These are phyloP conservation scores for Stenoptilia bipunctidactyla DNA, from an alignment of 2,888 invertebrate genomes.

Conservation along the genomic window DNA sequence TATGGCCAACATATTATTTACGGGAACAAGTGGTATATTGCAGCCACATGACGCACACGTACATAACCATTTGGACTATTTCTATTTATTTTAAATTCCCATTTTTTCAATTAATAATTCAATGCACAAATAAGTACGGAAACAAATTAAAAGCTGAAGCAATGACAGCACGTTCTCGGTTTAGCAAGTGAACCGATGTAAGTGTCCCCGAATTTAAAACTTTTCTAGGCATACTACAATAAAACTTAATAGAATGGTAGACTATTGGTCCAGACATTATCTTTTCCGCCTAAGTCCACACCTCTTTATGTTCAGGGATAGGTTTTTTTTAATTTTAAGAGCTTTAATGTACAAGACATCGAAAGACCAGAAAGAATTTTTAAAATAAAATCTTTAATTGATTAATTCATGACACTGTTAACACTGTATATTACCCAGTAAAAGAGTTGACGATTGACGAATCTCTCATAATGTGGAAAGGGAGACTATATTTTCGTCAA, in stretches of 20 bases:
- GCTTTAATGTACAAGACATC: slow-evolving; percentile 17
- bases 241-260: slow-evolving; percentile 17
- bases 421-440: slow-evolving; percentile 13
- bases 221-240: slow-evolving; percentile 16
- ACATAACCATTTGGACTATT: slow-evolving; percentile 15
- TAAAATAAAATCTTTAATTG: slow-evolving; percentile 16
- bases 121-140: slow-evolving; percentile 17
- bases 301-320: slow-evolving; percentile 18
- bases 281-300: slow-evolving; percentile 16
- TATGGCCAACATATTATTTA: slow-evolving; percentile 15
- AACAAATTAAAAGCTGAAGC: slow-evolving; percentile 16
- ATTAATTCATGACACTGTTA: slow-evolving; percentile 19
- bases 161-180: slow-evolving; percentile 13
- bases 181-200: slow-evolving; percentile 16
- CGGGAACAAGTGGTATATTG: slow-evolving; percentile 16
- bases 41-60: slow-evolving; percentile 15
- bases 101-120: slow-evolving; percentile 14
- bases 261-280: slow-evolving; percentile 19
- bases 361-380: slow-evolving; percentile 16
- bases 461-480: slow-evolving; percentile 18
- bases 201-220: slow-evolving; percentile 8
- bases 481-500: no score
- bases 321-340: slow-evolving; percentile 20
- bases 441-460: slow-evolving; percentile 12
- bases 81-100: slow-evolving; percentile 16